phyloP scores from a whole-genome alignment of 2,888 invertebrate genomes.

The Pristionchus japonicus region DNA sequence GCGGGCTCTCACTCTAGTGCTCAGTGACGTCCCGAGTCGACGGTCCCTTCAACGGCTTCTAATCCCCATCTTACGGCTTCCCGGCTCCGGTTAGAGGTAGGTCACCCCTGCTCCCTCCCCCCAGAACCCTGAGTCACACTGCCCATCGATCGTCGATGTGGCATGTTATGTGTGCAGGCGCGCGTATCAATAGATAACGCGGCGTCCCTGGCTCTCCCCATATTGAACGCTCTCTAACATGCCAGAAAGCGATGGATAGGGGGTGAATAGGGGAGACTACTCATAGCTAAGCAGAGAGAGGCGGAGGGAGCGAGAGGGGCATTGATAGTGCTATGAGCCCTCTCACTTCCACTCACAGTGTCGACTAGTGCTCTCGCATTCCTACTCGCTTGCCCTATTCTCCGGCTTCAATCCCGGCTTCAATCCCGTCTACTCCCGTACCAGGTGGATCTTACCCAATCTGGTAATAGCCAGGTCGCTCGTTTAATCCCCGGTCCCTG shows the following conservation, averaged over 20 bases:
- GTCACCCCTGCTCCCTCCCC: neutral
- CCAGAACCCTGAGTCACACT: neutral
- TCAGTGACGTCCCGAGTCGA: neutral
- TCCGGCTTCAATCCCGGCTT: neutral
- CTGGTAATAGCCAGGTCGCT: neutral
- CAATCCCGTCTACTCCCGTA: neutral
- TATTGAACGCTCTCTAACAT: neutral
- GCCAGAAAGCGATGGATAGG: neutral
- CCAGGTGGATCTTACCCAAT: conserved; percentile 18
- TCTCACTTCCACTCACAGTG: neutral
- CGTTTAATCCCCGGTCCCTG: conserved; percentile 3
- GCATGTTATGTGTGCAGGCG: neutral
- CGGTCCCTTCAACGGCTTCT: neutral
- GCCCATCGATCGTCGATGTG: neutral
- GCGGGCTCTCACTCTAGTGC: neutral
- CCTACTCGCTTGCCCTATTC: neutral
- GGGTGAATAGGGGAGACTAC: neutral
- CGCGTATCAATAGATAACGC: conserved; percentile 25
- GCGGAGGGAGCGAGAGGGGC: neutral
- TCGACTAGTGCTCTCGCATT: neutral
- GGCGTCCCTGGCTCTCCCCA: no score
- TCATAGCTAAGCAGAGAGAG: neutral
- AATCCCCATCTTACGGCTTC: neutral
- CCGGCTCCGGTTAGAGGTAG: neutral
- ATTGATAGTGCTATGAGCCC: neutral